Conservation (phyloP, 1,140 invertebrate genomes). For the Pachyrhynchus sulphureomaculatus region DNA sequence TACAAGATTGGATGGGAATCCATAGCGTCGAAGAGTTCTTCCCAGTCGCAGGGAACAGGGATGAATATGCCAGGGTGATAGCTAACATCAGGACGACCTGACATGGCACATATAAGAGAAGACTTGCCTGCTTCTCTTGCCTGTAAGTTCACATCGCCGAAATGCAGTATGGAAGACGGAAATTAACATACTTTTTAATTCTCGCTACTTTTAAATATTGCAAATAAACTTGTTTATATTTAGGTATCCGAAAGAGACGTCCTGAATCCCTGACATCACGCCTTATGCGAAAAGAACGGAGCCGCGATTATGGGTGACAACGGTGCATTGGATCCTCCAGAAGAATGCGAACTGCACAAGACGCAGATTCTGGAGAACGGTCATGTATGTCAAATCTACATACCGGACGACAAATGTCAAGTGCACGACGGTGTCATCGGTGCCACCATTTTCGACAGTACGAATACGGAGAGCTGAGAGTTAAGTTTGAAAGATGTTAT, state of each 20-base stretch:
- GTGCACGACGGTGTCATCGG: slow-evolving; percentile 30
- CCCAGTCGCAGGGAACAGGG: no score
- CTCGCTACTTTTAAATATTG: no score
- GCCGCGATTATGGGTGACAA: slow-evolving; percentile 29
- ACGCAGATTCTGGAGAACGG: slow-evolving; percentile 36
- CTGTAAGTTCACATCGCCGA: no score
- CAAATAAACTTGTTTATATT: no score
- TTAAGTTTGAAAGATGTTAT: slow-evolving; percentile 8
- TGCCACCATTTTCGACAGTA: slow-evolving; percentile 20
- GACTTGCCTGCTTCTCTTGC: no score
- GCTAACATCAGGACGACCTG: no score
- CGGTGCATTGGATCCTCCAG: slow-evolving; percentile 18
- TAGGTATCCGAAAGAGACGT: slow-evolving; percentile 43
- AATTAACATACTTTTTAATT: no score
- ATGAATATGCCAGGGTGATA: no score
- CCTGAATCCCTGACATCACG: slow-evolving; percentile 49
- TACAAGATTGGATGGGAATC: no score
- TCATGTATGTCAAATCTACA: slow-evolving; percentile 35
- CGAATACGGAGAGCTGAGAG: slow-evolving; percentile 23
- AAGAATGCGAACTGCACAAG: slow-evolving; percentile 36
- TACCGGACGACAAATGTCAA: slow-evolving; percentile 27
- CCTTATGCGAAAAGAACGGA: slow-evolving; percentile 43
- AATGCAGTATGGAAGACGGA: no score
- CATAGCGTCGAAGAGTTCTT: no score
- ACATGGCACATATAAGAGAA: no score